phyloP scores from a whole-genome alignment of 2,888 invertebrate genomes.

The Morpho helenor region DNA sequence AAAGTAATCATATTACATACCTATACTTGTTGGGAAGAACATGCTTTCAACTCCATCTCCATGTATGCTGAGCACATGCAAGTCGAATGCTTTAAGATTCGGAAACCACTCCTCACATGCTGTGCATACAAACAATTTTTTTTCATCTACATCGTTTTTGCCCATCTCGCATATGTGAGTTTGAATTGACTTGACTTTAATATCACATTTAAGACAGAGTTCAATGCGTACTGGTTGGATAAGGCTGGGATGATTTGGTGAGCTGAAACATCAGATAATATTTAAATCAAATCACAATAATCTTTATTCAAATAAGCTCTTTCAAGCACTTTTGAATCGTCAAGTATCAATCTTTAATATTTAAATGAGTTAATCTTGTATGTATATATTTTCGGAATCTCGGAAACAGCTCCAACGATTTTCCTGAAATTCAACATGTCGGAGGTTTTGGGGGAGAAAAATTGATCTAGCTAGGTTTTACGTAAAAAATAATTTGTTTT shows the following conservation, averaged over 20 bases:
- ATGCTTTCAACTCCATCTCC: constrained; percentile 38
- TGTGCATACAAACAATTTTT: constrained; percentile 10
- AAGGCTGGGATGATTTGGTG: constrained; percentile 33
- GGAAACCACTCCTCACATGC: constrained; percentile 29
- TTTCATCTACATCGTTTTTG: not conserved
- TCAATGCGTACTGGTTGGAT: constrained; percentile 47
- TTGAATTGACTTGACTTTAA: constrained; percentile 22
- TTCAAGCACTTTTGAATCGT: too few relatives aligned
- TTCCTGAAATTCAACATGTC: too few relatives aligned
- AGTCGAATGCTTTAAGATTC: constrained; percentile 38
- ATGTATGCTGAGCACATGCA: constrained; percentile 46
- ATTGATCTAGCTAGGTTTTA: too few relatives aligned
- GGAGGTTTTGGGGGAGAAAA: too few relatives aligned
- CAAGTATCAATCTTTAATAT: too few relatives aligned
- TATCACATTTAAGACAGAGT: constrained; percentile 35
- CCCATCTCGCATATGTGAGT: constrained; percentile 21
- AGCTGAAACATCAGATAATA: constrained; percentile 32
- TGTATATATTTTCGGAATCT: too few relatives aligned
- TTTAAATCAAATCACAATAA: too few relatives aligned
- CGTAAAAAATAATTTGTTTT: too few relatives aligned
- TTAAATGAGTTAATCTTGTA: too few relatives aligned
- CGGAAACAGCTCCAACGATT: too few relatives aligned
- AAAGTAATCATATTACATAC: constrained; percentile 28
- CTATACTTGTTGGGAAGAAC: constrained; percentile 43
- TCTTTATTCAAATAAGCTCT: too few relatives aligned